Evolutionary conservation across 2,888 invertebrate species (phyloP), one percentile per base, ranked within the genome.

Genomic region (Noctua fimbriata): DNA sequence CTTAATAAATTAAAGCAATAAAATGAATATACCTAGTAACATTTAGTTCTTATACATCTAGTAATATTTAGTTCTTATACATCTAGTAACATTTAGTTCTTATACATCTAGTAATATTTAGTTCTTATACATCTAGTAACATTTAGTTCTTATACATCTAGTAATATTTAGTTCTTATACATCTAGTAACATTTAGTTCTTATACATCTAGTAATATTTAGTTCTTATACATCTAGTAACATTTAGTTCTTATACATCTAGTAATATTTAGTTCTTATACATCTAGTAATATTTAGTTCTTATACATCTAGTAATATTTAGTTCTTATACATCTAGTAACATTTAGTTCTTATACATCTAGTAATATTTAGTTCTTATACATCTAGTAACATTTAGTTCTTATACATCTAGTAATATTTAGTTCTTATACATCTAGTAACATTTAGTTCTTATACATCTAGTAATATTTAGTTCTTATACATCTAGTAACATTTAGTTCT

Each of bases 1-100:
- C 32, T 69, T 18, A 74, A 74, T 85, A 81, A 79, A 79, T 76
- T 76, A 71, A 9, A 60, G n/a, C 16, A 55, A 72, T 74, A 76
- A 73, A 67, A 24, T 36, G n/a, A 69, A 52, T 41, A 24, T 10
- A 65, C 7, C n/a, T 66, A n/a, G n/a, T n/a, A n/a, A n/a, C n/a
- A n/a, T n/a, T n/a, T n/a, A n/a, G n/a, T n/a, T n/a, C n/a, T n/a
- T n/a, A n/a, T n/a, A 41, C 7, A 6, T 72, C 2, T 24, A 70
- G 65, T 14, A 44, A 69, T 36, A 60, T 73, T 69, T 28, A 63
- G 47, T 58, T 49, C 14, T 63, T 18, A n/a, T n/a, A 41, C 7
- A 6, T 72, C 2, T 24, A 70, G 65, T 14, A 44, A 69, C 44
- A 60, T 73, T 69, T 28, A 63, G 47, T 58, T 49, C 14, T 63